Evolutionary conservation across 2,888 invertebrate species (phyloP).

Genomic region (Abrostola triplasia): DNA sequence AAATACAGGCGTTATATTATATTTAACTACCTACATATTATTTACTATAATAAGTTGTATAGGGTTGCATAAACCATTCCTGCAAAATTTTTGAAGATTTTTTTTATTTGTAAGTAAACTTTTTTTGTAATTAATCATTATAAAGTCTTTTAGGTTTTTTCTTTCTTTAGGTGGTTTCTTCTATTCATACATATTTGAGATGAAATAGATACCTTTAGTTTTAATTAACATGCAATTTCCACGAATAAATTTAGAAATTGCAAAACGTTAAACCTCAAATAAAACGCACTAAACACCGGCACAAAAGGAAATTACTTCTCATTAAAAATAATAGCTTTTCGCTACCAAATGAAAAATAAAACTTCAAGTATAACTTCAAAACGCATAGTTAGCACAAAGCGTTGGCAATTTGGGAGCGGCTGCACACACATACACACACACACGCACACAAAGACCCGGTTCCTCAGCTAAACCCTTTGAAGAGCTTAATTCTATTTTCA

Average conservation of each 20-base stretch:
- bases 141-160: no score
- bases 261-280: conserved; percentile 8
- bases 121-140: no score
- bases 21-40: no score
- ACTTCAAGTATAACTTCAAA: conserved; percentile 34
- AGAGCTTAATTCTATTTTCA: conserved; percentile 48
- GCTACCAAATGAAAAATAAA: conserved; percentile 39
- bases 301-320: conserved; percentile 18
- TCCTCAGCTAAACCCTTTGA: conserved; percentile 33
- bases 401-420: conserved; percentile 50
- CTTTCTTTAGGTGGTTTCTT: no score
- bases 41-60: no score
- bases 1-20: no score
- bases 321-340: conserved; percentile 37
- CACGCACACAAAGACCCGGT: conserved; percentile 21
- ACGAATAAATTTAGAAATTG: background rate
- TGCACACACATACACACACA: conserved; percentile 19
- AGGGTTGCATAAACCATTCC: no score
- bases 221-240: no score
- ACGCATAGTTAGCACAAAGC: conserved; percentile 46
- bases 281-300: conserved; percentile 5
- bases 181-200: no score
- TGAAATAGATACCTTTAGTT: no score
- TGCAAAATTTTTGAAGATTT: no score
- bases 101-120: no score